These are phyloP conservation scores for Zaprionus lachaisei DNA, from an alignment of 1,140 invertebrate genomes.

Conservation along the genomic window DNA sequence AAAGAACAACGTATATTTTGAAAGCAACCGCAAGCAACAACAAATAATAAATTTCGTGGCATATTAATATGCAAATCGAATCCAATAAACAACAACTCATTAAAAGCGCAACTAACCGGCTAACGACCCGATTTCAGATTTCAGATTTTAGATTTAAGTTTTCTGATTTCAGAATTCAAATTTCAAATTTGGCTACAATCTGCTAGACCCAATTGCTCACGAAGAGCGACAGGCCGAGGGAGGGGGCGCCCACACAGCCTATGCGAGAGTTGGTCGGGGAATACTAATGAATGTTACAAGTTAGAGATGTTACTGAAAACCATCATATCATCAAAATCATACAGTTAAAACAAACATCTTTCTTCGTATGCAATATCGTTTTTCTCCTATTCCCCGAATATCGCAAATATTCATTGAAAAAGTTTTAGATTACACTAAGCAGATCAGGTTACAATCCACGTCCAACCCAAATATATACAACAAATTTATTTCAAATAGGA, in stretches of 20 bases:
- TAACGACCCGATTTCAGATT: slow-evolving; percentile 36
- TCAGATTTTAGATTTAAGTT: neutral
- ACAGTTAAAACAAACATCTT: too few species aligned
- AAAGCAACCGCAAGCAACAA: slow-evolving; percentile 47
- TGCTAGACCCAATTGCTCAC: slow-evolving; percentile 9
- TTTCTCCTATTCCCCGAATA: too few species aligned
- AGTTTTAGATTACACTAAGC: too few species aligned
- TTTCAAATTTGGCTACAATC: slow-evolving; percentile 19
- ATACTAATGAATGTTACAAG: neutral
- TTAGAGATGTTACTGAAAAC: too few species aligned
- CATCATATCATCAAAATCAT: too few species aligned
- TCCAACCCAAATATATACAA: too few species aligned
- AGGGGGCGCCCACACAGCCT: slow-evolving; percentile 11
- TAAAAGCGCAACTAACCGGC: slow-evolving; percentile 72
- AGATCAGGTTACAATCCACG: too few species aligned
- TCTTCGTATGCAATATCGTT: too few species aligned
- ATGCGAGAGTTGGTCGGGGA: neutral
- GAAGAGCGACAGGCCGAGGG: neutral
- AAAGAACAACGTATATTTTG: slow-evolving; percentile 1
- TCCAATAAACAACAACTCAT: slow-evolving; percentile 79
- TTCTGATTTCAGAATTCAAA: slow-evolving; percentile 4
- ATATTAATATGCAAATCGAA: slow-evolving; percentile 75
- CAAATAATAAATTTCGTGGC: slow-evolving; percentile 67
- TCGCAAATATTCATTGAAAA: too few species aligned
- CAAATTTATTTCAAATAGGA: too few species aligned